Percentiles rank a stretch among this genome's conserved stretches.
Conservation (phyloP, 2,888 invertebrate species). For the Empis livida region DNA sequence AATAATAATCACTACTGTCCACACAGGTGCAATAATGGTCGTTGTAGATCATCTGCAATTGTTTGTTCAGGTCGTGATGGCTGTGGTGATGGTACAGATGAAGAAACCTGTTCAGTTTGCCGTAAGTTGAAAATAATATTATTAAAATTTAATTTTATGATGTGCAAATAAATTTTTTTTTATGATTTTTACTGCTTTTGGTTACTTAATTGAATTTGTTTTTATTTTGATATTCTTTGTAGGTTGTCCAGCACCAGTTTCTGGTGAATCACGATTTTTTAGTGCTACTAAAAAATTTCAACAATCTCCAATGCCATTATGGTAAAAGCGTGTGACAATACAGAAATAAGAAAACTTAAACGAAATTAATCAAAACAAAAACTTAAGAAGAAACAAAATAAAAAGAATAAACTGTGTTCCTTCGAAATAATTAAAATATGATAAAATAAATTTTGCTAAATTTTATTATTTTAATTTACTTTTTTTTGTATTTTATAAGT, state of each 20-base stretch:
- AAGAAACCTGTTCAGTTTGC: conserved; percentile 71
- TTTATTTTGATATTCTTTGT: neutral
- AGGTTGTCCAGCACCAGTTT: conserved; percentile 43
- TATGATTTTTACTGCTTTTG: no score
- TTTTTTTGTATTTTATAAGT: no score
- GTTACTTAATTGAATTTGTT: no score
- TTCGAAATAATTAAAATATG: no score
- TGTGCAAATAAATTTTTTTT: no score
- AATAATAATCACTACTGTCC: conserved; percentile 45
- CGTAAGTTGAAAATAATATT: conserved; percentile 47
- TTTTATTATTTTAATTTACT: no score
- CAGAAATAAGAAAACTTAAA: no score
- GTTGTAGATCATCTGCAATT: conserved; percentile 79
- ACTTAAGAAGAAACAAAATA: no score
- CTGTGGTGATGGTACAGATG: conserved; percentile 83
- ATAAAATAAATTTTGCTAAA: no score
- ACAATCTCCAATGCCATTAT: conserved; percentile 29
- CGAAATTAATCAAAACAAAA: no score
- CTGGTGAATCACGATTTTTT: conserved; percentile 19
- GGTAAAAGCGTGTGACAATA: conserved; percentile 16
- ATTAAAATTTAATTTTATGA: no score
- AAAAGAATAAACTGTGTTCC: no score
- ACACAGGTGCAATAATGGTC: conserved; percentile 71
- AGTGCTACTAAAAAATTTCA: conserved; percentile 15
- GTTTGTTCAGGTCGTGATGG: conserved; percentile 83